Percentiles rank a stretch among this genome's conserved stretches.
Conservation (phyloP, 2,113 vertebrate species). For the Poeciliopsis retropinna region DNA sequence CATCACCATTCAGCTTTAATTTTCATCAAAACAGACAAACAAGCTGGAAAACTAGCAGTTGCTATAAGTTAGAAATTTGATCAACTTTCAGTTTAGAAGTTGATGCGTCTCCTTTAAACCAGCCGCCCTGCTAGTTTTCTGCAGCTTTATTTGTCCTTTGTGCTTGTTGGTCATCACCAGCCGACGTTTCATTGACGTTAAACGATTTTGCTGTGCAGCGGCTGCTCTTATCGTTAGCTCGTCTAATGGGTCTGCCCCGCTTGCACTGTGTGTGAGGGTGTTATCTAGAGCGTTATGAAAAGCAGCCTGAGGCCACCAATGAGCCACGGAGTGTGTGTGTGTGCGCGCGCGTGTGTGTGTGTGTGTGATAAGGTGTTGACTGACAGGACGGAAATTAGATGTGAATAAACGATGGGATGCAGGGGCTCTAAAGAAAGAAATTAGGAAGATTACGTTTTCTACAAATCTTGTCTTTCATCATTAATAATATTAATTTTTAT, state of each 20-base stretch:
- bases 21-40: too few relatives aligned
- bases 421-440: not conserved
- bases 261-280: conserved; percentile 45
- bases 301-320: conserved; percentile 65
- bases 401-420: not conserved
- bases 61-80: not conserved
- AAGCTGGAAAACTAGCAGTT: too few relatives aligned
- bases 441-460: not conserved
- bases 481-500: too few relatives aligned
- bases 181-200: conserved; percentile 38
- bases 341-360: conserved; percentile 1
- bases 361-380: not conserved
- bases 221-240: conserved; percentile 45
- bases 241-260: conserved; percentile 57
- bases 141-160: not conserved
- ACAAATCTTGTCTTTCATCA: too few relatives aligned
- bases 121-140: not conserved
- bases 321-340: conserved; percentile 11
- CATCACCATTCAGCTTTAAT: too few relatives aligned
- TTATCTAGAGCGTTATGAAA: conserved; percentile 78
- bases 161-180: not conserved
- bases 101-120: not conserved
- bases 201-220: conserved; percentile 50
- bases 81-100: not conserved
- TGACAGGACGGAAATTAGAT: not conserved